Evolutionary conservation across 2,888 invertebrate species (phyloP), one percentile per base, ranked within the genome.

Genomic region (Dinocampus coccinellae): DNA sequence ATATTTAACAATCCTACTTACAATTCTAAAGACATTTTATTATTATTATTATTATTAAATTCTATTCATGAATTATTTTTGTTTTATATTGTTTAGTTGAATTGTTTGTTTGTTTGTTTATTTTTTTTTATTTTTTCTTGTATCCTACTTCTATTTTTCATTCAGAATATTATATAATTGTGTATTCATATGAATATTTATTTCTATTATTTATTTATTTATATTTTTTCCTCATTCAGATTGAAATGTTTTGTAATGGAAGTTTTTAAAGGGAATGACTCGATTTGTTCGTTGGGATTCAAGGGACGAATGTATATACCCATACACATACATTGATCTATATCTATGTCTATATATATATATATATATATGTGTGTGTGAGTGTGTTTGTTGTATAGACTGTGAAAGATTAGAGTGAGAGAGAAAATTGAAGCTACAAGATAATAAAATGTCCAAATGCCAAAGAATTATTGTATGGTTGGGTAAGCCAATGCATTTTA

Each of bases 191-290:
- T 29, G 3, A 29, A 29, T 7, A 7, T 4, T 3, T 29, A 29
- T 47, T 47, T n/a, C n/a, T n/a, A n/a, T n/a, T 47, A 13, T 16
- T 47, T 16, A 47, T 16, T 47, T 3, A 10, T 47, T 47, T 16
- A 13, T 47, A n/a, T 16, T 47, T 39, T 7, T 11, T 16, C 47
- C 47, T 47, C 4, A 47, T 47, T 6, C 3, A 16, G 3, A 16
- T 13, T n/a, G n/a, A n/a, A n/a, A 16, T 47, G 9, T 47, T 6
- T 47, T 16, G 9, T 47, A 10, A 47, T 10, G 53, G 10, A 9
- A 10, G 22, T 53, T 58, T 58, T 58, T 58, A 58, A 58, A 33
- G 58, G 29, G 58, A 58, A 58, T 33, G 33, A 58, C 58, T 58
- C 16, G 20, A 47, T 16, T 47, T 16, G 16, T 47, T 39, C 16